Conservation (phyloP, 2,113 vertebrate genomes). For the Lipotes vexillifer region DNA sequence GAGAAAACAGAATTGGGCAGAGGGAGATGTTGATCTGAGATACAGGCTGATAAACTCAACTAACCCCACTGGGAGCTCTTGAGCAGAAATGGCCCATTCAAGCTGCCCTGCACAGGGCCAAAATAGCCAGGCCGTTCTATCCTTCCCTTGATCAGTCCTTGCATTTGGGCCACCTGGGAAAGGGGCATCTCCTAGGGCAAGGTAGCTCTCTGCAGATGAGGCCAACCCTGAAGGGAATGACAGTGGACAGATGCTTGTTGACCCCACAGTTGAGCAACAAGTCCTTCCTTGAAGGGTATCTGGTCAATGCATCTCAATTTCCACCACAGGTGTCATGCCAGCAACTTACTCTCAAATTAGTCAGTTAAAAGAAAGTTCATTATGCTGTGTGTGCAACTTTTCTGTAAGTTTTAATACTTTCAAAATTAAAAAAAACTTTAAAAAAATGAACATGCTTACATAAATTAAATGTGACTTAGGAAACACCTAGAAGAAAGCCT, state of each 20-base stretch:
- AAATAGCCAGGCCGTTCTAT: background rate
- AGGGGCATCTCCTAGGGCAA: background rate
- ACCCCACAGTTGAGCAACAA: background rate
- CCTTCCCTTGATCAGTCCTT: background rate
- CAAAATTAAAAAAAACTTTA: background rate
- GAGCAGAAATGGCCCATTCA: background rate
- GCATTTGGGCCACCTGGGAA: background rate
- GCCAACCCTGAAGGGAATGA: background rate
- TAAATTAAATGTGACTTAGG: conserved; percentile 3
- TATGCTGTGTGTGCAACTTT: background rate
- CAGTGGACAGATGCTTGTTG: background rate
- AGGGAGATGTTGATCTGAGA: background rate
- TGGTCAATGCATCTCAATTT: background rate
- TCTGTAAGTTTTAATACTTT: background rate
- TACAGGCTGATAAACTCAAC: background rate
- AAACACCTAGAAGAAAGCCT: background rate
- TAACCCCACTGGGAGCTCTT: background rate
- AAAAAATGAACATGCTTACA: background rate
- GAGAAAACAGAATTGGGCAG: background rate
- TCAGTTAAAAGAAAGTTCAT: background rate
- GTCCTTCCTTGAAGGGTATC: background rate
- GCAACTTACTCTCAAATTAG: background rate
- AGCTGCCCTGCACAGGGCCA: background rate
- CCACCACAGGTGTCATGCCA: background rate
- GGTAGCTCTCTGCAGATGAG: background rate